A percentile compares a stretch with the other conserved stretches of the same genome.
Conservation (phyloP, 2,797 vertebrate species). For the Rhinogobio ventralis region DNA sequence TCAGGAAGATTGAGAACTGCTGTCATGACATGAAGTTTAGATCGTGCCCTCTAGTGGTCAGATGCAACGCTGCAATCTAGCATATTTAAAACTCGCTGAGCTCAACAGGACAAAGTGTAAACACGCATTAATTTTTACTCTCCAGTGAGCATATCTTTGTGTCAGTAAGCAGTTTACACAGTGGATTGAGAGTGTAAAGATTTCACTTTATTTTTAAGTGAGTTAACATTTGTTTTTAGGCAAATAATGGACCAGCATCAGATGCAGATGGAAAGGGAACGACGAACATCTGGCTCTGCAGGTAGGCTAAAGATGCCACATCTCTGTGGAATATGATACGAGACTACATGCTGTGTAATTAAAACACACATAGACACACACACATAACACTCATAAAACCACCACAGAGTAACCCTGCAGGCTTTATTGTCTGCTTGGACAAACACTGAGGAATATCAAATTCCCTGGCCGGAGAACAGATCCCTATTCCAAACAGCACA, state of each 20-base stretch:
- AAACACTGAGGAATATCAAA: conserved; percentile 33
- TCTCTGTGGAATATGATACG: conserved; percentile 4
- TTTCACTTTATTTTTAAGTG: not conserved
- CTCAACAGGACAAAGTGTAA: not conserved
- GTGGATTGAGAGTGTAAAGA: not conserved
- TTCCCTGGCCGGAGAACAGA: conserved; percentile 11
- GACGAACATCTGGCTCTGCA: conserved; percentile 89
- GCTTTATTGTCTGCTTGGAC: conserved; percentile 20
- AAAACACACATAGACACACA: not conserved
- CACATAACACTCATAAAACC: conserved; percentile 19
- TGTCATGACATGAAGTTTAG: not conserved
- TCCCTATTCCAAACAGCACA: conserved; percentile 38
- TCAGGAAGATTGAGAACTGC: not conserved
- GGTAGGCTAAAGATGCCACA: conserved; percentile 73
- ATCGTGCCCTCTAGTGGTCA: conserved; percentile 52
- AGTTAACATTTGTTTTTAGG: conserved; percentile 74
- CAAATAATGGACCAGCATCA: conserved; percentile 95
- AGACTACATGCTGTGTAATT: not conserved
- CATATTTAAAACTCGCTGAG: not conserved
- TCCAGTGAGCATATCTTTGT: conserved; percentile 20
- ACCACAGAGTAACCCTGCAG: conserved; percentile 2
- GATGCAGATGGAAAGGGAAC: conserved; percentile 93
- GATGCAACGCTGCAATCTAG: not conserved
- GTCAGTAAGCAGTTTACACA: conserved; percentile 16
- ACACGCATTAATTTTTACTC: not conserved